Base-by-base conservation (phyloP, 1,140 invertebrate genomes). In the Laodelphax striatellus region DNA sequence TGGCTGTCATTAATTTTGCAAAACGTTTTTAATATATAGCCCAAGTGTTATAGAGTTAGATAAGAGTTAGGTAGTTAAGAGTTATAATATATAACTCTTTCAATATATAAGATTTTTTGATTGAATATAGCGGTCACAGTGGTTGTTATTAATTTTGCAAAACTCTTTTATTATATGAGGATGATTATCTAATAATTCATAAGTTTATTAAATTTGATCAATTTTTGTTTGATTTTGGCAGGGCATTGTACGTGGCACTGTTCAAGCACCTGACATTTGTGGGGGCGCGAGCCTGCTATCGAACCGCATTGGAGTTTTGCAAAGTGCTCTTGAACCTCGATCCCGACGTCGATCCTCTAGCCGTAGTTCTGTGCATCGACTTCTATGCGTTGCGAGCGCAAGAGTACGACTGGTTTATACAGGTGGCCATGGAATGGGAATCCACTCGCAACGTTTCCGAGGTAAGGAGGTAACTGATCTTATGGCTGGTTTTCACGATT, bases 191-290 rank as follows among this genome's bases (percentile, higher is more conserved):
- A 28, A 28, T 28, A 4, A 28, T 4, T 4, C 24, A 4, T 50
- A 52, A 55, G 9, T 4, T 46, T 2, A 46, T n/a, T n/a, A 16
- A 16, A 46, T 46, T 2, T 19, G n/a, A 46, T 46, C 2, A 16
- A 19, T 46, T 2, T 46, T 46, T 9, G n/a, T 46, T 6, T 28
- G 24, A 28, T 28, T 28, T 28, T 79, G 77, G 62, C 69, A 84
- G 92, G 59, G 76, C 87, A 4, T 81, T 96, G 58, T 94, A 85
- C 68, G 81, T 95, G 55, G 83, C 87, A 1, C 69, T 96, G 5
- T 91, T 95, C 66, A 92, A 91, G 70, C 91, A 95, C 70, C 73
- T 94, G 17, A 76, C 82, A 50, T 87, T 88, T 69, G 78, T 95
- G 43, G 87, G 90, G 4, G 85, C 86, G 63, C 80, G 84, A 65